phyloP scores from a whole-genome alignment of 1,140 invertebrate genomes.

The Drosophila sproati region DNA sequence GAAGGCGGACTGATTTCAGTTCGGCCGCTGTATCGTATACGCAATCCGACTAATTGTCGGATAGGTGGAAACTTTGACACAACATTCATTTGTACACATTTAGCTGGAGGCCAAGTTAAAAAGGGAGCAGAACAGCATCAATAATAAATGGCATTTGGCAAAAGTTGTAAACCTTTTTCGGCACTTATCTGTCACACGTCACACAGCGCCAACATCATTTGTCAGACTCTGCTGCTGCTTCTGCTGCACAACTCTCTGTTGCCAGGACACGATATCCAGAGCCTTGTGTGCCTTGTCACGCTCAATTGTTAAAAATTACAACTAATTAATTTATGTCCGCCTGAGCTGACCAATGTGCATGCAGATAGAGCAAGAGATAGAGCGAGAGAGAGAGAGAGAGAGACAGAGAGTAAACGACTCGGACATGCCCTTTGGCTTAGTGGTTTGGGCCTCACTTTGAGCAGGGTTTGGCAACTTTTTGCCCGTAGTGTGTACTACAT shows the following conservation, averaged over 20 bases:
- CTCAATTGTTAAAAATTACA: slow-evolving; percentile 83
- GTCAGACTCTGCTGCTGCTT: slow-evolving; percentile 40
- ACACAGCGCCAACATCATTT: slow-evolving; percentile 74
- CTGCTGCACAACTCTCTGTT: slow-evolving; percentile 4
- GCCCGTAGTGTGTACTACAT: not conserved
- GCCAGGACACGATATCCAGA: slow-evolving; percentile 17
- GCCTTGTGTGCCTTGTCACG: slow-evolving; percentile 54
- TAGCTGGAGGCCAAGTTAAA: slow-evolving; percentile 19
- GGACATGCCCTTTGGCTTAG: slow-evolving; percentile 28
- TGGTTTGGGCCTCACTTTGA: slow-evolving; percentile 1
- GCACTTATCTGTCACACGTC: slow-evolving; percentile 83
- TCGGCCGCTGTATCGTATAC: slow-evolving; percentile 37
- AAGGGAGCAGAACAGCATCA: slow-evolving; percentile 42
- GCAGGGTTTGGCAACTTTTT: not conserved
- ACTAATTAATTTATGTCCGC: slow-evolving; percentile 78
- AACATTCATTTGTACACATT: slow-evolving; percentile 52
- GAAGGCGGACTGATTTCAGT: not conserved
- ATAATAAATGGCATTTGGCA: slow-evolving; percentile 77
- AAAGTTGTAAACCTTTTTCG: slow-evolving; percentile 83
- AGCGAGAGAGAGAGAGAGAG: too few species aligned
- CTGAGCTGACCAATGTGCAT: slow-evolving; percentile 53
- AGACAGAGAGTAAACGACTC: not conserved
- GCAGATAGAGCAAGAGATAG: not conserved
- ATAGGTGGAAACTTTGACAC: slow-evolving; percentile 36
- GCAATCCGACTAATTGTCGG: slow-evolving; percentile 43